Base-by-base conservation (phyloP, 2,888 invertebrate species). In the Eutolmus rufibarbis region DNA sequence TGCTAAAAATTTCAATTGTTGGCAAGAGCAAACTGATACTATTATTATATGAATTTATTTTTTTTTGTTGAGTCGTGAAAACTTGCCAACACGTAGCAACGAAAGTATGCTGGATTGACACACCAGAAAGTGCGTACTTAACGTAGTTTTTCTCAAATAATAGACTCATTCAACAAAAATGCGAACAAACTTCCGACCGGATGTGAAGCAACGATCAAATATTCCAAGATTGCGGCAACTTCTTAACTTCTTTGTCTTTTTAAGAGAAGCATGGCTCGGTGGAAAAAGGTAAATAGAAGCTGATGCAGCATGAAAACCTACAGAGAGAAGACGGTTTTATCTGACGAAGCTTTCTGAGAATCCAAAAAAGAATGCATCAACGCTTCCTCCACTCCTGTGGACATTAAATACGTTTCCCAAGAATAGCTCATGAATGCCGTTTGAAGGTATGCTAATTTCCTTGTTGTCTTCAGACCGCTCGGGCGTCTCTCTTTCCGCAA, bases 361-460 rank as follows among this genome's bases (percentile, higher is more conserved):
- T 84, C 74, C 84, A 34, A 66, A 84, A 84, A 66, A 34, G 74
- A 84, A 84, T 66, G 37, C 51, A 31, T 74, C 19, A n/a, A 43
- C 84, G 66, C 5, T 74, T 66, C 46, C 28, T 79, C 66, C 84
- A 74, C 84, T 84, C 84, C 66, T 57, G 84, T 40, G 43, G 84
- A 84, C 84, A 84, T 84, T 74, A 84, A 28, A 19, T 84, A n/a
- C 23, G 66, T 23, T 84, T 74, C 84, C 84, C 84, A 40, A 84
- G 84, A 84, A 84, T 84, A 84, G 84, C 84, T 84, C 74, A 74
- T 84, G 84, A 84, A 66, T 74, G 66, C 43, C 40, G 66, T 84
- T 84, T 84, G 84, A 84, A 66, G 84, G 66, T 84, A 84, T 84
- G 84, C 74, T 84, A 84, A 84, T 84, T 84, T 84, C 84, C 84